Evolutionary conservation across 1,140 invertebrate genomes (phyloP).

Genomic region (Drosophila nikananu): DNA sequence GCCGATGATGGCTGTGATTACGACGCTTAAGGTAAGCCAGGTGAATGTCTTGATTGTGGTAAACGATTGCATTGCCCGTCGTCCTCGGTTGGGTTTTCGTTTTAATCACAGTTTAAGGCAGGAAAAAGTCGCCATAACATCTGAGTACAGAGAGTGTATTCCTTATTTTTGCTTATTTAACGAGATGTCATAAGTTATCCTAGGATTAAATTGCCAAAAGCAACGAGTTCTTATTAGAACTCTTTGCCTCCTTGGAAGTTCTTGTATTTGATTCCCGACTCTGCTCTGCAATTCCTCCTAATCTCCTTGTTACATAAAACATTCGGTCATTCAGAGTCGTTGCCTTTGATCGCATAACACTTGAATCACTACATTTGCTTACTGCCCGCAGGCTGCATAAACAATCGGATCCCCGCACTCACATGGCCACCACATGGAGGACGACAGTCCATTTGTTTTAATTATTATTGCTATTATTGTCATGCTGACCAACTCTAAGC

Average conservation of each 20-base stretch:
- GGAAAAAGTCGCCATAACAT: not conserved
- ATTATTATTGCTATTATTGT: constrained; percentile 66
- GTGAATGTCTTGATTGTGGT: constrained; percentile 37
- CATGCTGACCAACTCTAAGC: constrained; percentile 46
- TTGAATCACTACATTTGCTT: constrained; percentile 10
- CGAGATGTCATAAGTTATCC: constrained; percentile 1
- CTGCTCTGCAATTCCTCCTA: not conserved
- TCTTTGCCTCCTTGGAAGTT: not conserved
- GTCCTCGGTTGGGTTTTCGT: not conserved
- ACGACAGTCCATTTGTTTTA: constrained; percentile 65
- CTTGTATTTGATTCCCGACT: not conserved
- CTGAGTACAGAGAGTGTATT: not conserved
- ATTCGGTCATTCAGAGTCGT: constrained; percentile 8
- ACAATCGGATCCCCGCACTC: constrained; percentile 26
- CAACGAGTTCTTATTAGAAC: not conserved
- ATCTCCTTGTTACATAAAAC: not conserved
- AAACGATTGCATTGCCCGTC: constrained; percentile 26
- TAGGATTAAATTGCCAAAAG: constrained; percentile 2
- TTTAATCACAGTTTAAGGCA: constrained; percentile 9
- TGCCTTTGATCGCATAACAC: constrained; percentile 19
- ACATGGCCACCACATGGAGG: constrained; percentile 40
- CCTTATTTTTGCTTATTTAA: too few relatives aligned
- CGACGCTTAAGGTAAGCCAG: constrained; percentile 34
- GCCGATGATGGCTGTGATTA: constrained; percentile 56
- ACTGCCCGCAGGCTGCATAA: constrained; percentile 19